phyloP scores from a whole-genome alignment of 2,113 vertebrate species.

The Scartelaos histophorus region DNA sequence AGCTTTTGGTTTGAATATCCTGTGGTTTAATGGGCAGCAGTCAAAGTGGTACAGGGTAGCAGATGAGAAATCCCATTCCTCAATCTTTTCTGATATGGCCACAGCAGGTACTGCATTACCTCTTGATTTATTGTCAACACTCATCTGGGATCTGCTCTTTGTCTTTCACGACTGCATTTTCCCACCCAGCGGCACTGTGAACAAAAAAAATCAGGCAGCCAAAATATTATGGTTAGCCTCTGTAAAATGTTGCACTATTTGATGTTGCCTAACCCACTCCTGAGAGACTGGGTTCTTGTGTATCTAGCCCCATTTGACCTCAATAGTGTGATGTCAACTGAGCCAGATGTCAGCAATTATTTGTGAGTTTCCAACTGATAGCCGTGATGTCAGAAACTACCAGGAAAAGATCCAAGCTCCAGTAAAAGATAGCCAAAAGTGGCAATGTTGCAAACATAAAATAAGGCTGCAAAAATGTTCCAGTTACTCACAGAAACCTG shows the following conservation, averaged over 20 bases:
- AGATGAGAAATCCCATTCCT: conserved; percentile 31
- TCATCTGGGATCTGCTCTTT: conserved; percentile 45
- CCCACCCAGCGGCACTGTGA: conserved; percentile 3
- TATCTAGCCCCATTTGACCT: conserved; percentile 10
- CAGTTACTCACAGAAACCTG: neutral
- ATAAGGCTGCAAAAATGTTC: neutral
- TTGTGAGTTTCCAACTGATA: conserved; percentile 27
- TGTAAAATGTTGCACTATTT: conserved; percentile 11
- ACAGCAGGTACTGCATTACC: conserved; percentile 39
- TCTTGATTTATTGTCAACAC: conserved; percentile 54
- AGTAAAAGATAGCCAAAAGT: conserved; percentile 12
- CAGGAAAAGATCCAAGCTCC: conserved; percentile 3
- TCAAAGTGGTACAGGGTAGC: conserved; percentile 17
- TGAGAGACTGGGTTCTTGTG: conserved; percentile 3
- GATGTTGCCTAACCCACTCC: neutral
- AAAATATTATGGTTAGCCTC: conserved; percentile 10
- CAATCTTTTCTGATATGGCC: conserved; percentile 31
- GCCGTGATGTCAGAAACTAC: conserved; percentile 17
- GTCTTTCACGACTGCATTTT: conserved; percentile 36
- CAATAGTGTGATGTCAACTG: conserved; percentile 1
- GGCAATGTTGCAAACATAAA: conserved; percentile 4
- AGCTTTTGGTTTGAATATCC: conserved; percentile 27
- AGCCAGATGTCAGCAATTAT: conserved; percentile 38
- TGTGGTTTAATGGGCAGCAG: conserved; percentile 25
- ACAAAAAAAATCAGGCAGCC: conserved; percentile 6